phyloP scores from a whole-genome alignment of 64 coral and sea anemone genomes.

The Montipora capricornis region DNA sequence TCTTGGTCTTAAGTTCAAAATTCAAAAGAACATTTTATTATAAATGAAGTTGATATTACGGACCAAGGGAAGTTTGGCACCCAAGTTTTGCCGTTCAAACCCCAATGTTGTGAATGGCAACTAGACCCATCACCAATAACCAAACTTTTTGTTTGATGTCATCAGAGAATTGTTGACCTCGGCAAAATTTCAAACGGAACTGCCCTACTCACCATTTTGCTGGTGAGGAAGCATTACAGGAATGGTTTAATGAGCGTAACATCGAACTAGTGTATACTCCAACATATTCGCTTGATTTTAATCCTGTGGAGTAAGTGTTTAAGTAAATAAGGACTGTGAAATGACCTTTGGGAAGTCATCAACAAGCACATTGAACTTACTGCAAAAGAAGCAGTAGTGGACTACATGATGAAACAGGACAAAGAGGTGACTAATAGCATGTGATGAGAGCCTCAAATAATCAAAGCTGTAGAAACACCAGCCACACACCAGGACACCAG shows the following conservation, averaged over 20 bases:
- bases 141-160: background rate
- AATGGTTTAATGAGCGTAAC: constrained; percentile 57
- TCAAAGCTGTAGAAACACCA: no score
- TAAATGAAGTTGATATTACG: background rate
- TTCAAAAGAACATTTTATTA: background rate
- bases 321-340: no score
- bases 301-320: no score
- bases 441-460: no score
- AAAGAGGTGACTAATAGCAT: no score
- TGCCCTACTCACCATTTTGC: constrained; percentile 58
- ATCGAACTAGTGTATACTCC: constrained; percentile 63
- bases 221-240: constrained; percentile 34
- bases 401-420: no score
- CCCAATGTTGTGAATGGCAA: constrained; percentile 4
- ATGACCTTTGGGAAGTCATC: no score
- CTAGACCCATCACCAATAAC: background rate
- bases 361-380: no score
- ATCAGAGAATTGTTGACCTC: constrained; percentile 10
- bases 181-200: constrained; percentile 29
- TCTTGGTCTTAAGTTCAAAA: no score
- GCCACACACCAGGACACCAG: no score
- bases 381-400: no score
- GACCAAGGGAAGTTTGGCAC: background rate
- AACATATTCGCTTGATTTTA: constrained; percentile 33
- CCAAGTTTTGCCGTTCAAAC: background rate